Evolutionary conservation across 2,113 vertebrate genomes (phyloP), one percentile per base, ranked within the genome.

Genomic region (Erythrocercus mccallii): DNA sequence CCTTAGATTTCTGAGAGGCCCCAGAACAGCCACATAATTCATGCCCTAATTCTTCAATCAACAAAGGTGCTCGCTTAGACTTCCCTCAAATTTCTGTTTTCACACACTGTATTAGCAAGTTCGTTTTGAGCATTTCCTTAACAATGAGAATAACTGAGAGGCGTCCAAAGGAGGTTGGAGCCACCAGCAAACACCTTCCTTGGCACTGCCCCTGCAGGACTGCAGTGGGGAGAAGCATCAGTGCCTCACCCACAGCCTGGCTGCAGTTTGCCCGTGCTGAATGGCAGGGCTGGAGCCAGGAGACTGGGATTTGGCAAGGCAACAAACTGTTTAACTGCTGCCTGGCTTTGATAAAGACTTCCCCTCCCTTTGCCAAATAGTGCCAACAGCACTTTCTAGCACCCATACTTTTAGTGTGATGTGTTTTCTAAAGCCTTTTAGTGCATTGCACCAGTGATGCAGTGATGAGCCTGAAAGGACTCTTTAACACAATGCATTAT

Each of bases 401-500:
- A 88, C 90, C 82, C 60, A 48, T 27, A 71, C 58, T 88, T 88
- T 68, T 1, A 90, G 79, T 18, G 72, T 12, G 65, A 86, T 86
- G 90, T 45, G 64, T 83, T 96, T 69, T 81, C 56, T 64, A 90
- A 93, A 96, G 72, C 90, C 85, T 96, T 93, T 96, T 92, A 96
- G 76, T 90, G 85, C 60, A 12, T 25, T 58, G 91, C 54, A n/a
- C 35, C 30, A 10, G 81, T 0, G 25, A 64, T 79, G 79, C 86
- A 66, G 76, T 12, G 82, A 83, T 73, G 79, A 93, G 69, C 45
- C 81, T 80, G 33, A 82, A 86, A 94, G 85, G 64, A 74, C 77
- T 81, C 68, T 71, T 95, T 95, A 96, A 96, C 80, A 65, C 56
- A 38, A 16, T 4, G 44, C 2, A 6, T 78, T 94, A 76, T 50